Evolutionary conservation across 1,140 invertebrate genomes (phyloP).

Genomic region (Leptestheria dahalacensis): DNA sequence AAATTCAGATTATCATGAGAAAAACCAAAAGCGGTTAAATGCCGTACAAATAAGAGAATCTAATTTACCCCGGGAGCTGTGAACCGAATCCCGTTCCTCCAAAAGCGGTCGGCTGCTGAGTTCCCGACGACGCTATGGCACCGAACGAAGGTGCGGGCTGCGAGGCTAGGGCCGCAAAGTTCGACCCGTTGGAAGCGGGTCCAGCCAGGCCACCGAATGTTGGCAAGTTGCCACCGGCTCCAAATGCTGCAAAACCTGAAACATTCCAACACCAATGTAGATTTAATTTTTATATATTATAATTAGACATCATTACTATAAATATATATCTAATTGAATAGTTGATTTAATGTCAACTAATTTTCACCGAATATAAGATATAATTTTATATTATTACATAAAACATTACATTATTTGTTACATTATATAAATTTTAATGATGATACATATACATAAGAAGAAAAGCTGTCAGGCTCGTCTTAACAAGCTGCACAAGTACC

Average conservation of each 20-base stretch:
- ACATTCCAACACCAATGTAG: not conserved
- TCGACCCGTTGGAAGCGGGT: not conserved
- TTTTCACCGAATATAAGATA: too few relatives aligned
- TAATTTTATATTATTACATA: too few relatives aligned
- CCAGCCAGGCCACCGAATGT: constrained; percentile 9
- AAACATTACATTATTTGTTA: too few relatives aligned
- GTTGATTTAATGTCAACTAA: too few relatives aligned
- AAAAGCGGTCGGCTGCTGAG: not conserved
- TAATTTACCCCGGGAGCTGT: too few relatives aligned
- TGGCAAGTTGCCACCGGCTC: not conserved
- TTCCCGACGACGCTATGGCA: not conserved
- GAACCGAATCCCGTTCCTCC: not conserved
- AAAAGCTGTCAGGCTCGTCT: not conserved
- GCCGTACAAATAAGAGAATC: too few relatives aligned
- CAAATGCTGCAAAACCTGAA: constrained; percentile 10
- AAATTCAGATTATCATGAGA: too few relatives aligned
- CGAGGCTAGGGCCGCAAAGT: not conserved
- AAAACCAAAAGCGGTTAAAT: too few relatives aligned
- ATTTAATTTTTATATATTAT: not conserved
- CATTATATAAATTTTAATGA: not conserved
- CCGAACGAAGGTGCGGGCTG: not conserved
- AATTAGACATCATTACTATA: too few relatives aligned
- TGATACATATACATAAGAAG: not conserved
- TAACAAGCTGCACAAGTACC: not conserved
- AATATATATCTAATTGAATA: not conserved